Percentiles rank a stretch among this genome's conserved stretches.
These are phyloP conservation scores for Nannospalax galili DNA, from an alignment of 2,113 vertebrate species.

Conservation along the genomic window DNA sequence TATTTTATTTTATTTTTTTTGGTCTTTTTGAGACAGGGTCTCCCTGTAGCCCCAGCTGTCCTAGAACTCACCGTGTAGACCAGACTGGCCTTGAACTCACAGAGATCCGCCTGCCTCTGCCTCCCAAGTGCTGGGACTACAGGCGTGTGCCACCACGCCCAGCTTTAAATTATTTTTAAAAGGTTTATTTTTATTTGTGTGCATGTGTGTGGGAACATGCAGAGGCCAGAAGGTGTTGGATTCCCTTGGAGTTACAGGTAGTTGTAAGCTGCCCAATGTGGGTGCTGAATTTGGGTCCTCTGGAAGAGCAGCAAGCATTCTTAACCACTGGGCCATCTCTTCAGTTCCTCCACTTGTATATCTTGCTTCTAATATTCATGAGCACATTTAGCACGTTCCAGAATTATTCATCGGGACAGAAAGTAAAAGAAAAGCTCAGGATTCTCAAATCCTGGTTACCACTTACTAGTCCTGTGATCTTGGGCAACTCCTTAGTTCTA, in stretches of 20 bases:
- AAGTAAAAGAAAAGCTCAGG: not conserved
- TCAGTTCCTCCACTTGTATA: not conserved
- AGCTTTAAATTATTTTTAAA: no score
- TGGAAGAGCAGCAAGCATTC: not conserved
- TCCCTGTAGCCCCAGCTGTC: no score
- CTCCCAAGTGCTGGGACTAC: no score
- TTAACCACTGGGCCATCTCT: not conserved
- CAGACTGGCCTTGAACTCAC: no score
- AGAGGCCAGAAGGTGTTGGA: not conserved
- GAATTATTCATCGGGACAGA: not conserved
- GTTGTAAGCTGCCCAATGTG: not conserved
- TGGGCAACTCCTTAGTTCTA: not conserved
- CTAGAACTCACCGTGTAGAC: no score
- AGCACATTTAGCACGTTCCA: not conserved
- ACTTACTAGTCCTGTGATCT: not conserved
- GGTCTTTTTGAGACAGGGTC: not conserved
- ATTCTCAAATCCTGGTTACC: not conserved
- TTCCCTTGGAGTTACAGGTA: not conserved
- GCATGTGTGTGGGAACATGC: not conserved
- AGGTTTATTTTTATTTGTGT: not conserved
- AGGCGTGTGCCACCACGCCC: no score
- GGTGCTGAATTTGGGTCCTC: not conserved
- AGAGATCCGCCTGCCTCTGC: no score
- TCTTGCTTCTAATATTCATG: not conserved
- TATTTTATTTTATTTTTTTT: not conserved